phyloP scores from a whole-genome alignment of 1,140 invertebrate genomes.

The Coptotermes formosanus region DNA sequence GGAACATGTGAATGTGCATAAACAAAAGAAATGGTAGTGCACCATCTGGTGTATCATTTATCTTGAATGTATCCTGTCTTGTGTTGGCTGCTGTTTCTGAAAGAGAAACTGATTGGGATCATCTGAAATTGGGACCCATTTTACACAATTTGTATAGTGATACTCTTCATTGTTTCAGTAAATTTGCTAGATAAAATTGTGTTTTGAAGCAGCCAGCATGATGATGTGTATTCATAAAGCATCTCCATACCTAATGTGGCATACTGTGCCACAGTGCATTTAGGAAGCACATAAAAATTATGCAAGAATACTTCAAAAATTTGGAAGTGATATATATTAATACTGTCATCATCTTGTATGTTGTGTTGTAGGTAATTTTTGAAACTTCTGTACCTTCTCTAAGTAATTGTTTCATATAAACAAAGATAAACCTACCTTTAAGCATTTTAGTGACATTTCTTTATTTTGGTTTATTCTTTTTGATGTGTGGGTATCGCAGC shows the following conservation, averaged over 20 bases:
- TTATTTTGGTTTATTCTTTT: neutral
- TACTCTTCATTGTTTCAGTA: neutral
- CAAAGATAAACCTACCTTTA: neutral
- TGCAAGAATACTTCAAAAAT: neutral
- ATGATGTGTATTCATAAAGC: neutral
- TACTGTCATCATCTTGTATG: slow-evolving; percentile 12
- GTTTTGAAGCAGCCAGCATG: neutral
- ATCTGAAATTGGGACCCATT: neutral
- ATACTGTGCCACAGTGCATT: neutral
- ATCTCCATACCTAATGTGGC: neutral
- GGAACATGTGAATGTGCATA: neutral
- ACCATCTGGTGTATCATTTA: neutral
- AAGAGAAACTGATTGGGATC: too few species aligned
- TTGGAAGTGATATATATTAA: slow-evolving; percentile 1
- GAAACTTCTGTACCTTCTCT: slow-evolving; percentile 19
- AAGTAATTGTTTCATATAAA: slow-evolving; percentile 14
- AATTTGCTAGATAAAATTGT: neutral
- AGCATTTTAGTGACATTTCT: neutral
- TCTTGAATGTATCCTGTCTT: neutral
- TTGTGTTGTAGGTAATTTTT: slow-evolving; percentile 3
- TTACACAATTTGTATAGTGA: neutral
- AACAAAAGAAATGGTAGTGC: slow-evolving; percentile 10
- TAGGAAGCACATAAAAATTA: neutral
- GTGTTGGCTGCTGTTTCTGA: neutral
- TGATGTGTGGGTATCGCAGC: neutral